Percentiles rank a stretch among this genome's conserved stretches.
These are phyloP conservation scores for Cerastis leucographa DNA, from an alignment of 2,888 invertebrate genomes.

Conservation along the genomic window DNA sequence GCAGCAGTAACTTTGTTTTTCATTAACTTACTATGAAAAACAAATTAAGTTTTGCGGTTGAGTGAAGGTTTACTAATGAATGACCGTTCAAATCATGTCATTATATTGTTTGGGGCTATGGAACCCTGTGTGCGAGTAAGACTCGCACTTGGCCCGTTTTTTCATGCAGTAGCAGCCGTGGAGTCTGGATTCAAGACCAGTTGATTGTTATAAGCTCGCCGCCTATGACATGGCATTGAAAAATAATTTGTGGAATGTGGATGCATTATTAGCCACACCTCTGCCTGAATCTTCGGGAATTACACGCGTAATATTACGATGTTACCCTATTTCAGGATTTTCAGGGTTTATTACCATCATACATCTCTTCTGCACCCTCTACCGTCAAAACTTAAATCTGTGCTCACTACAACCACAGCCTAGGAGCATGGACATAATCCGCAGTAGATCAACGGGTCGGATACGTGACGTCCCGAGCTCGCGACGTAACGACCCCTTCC, in stretches of 20 bases:
- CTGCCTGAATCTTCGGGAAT: background rate
- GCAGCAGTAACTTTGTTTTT: too few species aligned
- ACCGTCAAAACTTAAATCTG: slow-evolving; percentile 28
- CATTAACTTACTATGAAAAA: too few species aligned
- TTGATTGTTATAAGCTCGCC: background rate
- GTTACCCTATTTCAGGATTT: background rate
- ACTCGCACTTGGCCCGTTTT: too few species aligned
- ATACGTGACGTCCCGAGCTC: slow-evolving; percentile 74
- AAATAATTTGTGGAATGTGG: background rate
- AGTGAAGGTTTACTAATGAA: too few species aligned
- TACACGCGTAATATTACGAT: background rate
- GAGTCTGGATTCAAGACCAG: background rate
- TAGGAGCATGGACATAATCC: slow-evolving; percentile 71
- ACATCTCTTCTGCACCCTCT: slow-evolving; percentile 3
- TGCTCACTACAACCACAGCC: slow-evolving; percentile 59
- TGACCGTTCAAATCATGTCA: too few species aligned
- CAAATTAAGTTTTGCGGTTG: too few species aligned
- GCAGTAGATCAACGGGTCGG: slow-evolving; percentile 74
- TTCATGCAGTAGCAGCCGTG: background rate
- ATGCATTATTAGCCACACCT: background rate
- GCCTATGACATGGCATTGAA: background rate
- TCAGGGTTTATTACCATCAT: background rate
- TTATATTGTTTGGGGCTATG: too few species aligned
- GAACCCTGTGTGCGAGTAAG: too few species aligned
- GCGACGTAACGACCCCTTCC: slow-evolving; percentile 67